These are phyloP conservation scores for Crotalus viridis DNA, from an alignment of 2,113 vertebrate genomes.

Conservation along the genomic window DNA sequence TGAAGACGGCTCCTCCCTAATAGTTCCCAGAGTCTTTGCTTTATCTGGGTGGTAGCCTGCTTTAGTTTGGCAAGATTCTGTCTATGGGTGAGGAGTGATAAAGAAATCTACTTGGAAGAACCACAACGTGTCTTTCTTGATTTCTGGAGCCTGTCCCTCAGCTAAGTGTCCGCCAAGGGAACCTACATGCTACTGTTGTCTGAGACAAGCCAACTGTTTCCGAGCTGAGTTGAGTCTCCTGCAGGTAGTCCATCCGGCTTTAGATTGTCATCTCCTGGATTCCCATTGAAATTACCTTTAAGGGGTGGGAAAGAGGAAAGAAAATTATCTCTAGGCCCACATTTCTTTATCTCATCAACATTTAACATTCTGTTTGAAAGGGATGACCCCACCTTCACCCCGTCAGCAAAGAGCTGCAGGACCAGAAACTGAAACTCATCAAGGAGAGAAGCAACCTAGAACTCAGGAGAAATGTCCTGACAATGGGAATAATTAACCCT, in stretches of 20 bases:
- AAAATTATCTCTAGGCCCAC: no score
- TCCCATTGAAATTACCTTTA: conserved; percentile 84
- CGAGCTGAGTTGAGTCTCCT: conserved; percentile 73
- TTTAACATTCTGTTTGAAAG: neutral
- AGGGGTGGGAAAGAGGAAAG: neutral
- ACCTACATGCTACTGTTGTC: conserved; percentile 75
- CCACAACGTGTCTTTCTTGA: neutral
- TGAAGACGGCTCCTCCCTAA: neutral
- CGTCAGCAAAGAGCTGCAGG: neutral
- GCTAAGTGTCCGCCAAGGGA: neutral
- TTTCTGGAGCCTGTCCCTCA: neutral
- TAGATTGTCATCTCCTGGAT: conserved; percentile 78
- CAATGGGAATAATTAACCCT: neutral
- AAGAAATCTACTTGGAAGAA: neutral
- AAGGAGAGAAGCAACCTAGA: neutral
- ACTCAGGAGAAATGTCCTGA: neutral
- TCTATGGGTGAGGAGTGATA: neutral
- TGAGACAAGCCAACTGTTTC: conserved; percentile 84
- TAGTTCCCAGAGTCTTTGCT: neutral
- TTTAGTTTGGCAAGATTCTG: neutral
- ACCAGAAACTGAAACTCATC: neutral
- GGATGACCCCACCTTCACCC: neutral
- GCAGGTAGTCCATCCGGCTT: conserved; percentile 76
- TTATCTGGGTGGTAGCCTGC: neutral
- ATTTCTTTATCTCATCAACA: neutral